phyloP scores from a whole-genome alignment of 2,888 invertebrate genomes.

The Rugalucina vietnamica region DNA sequence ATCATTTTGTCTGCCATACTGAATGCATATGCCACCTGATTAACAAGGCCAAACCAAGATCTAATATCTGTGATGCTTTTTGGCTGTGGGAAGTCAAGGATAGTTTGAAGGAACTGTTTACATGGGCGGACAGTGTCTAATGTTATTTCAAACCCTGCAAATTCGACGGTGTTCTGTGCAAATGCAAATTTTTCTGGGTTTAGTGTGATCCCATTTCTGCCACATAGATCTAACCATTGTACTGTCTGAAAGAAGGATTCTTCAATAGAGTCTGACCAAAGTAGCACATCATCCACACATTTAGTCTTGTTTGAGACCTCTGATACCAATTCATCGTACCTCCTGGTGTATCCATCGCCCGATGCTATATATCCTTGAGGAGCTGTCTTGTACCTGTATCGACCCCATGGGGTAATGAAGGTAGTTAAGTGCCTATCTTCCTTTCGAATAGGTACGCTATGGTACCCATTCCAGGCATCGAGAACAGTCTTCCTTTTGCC shows the following conservation, averaged over 20 bases:
- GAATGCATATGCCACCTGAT: conserved; percentile 66
- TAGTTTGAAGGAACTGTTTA: conserved; percentile 43
- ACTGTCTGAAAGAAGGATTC: conserved; percentile 61
- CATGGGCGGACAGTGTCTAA: conserved; percentile 56
- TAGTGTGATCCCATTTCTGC: conserved; percentile 60
- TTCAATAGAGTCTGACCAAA: conserved; percentile 43
- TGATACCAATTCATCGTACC: conserved; percentile 66
- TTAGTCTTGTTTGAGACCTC: conserved; percentile 63
- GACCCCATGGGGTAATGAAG: no score
- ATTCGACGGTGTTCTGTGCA: conserved; percentile 58
- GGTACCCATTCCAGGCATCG: not conserved
- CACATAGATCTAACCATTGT: conserved; percentile 64
- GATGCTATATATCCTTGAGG: conserved; percentile 58
- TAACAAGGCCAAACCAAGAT: conserved; percentile 69
- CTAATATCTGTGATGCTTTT: conserved; percentile 62
- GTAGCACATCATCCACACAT: conserved; percentile 46
- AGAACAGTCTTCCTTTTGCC: no score
- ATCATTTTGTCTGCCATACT: no score
- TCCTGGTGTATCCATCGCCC: conserved; percentile 63
- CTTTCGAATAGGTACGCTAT: no score
- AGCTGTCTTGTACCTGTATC: conserved; percentile 57
- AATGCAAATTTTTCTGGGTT: conserved; percentile 65
- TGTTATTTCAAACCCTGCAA: conserved; percentile 68
- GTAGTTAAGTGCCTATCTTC: no score
- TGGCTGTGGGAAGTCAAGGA: conserved; percentile 61